These are phyloP conservation scores for Elgaria multicarinata DNA, from an alignment of 2,113 vertebrate genomes.

Conservation along the genomic window DNA sequence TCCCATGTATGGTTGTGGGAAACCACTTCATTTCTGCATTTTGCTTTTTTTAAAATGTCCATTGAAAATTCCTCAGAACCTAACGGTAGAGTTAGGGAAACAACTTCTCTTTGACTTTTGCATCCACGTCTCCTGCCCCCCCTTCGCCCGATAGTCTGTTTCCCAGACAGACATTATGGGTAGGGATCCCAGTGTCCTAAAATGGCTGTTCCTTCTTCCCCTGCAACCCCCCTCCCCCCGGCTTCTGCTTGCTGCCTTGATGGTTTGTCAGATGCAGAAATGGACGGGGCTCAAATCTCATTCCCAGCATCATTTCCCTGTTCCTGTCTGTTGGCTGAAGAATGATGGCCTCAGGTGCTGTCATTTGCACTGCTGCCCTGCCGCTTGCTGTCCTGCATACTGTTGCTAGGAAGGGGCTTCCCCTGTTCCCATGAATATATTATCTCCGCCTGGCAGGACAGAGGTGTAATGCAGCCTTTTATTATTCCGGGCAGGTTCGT, in stretches of 20 bases:
- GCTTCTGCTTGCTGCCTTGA: rapidly evolving
- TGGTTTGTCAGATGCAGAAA: rapidly evolving
- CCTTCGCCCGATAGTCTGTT: no score
- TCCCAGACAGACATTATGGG: neutral
- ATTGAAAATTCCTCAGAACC: neutral
- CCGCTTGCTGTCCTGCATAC: neutral
- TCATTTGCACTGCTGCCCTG: neutral
- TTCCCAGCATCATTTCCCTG: neutral
- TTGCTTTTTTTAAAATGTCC: neutral
- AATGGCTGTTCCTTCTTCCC: neutral
- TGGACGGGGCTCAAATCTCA: neutral
- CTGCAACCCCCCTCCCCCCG: no score
- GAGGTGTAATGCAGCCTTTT: slow-evolving; percentile 52
- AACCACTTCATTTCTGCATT: neutral
- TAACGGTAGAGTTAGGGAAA: neutral
- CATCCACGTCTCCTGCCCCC: neutral
- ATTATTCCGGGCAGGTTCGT: slow-evolving; percentile 74
- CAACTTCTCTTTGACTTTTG: no score
- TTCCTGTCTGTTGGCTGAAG: neutral
- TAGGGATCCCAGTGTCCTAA: neutral
- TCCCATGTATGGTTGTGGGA: neutral
- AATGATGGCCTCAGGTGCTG: neutral
- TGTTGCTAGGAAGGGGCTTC: neutral
- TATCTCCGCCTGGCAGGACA: slow-evolving; percentile 31
- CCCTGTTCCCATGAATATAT: rapidly evolving